Percentiles rank a stretch among this genome's conserved stretches.
Conservation (phyloP, 2,113 vertebrate genomes). For the Larimichthys polyactis region DNA sequence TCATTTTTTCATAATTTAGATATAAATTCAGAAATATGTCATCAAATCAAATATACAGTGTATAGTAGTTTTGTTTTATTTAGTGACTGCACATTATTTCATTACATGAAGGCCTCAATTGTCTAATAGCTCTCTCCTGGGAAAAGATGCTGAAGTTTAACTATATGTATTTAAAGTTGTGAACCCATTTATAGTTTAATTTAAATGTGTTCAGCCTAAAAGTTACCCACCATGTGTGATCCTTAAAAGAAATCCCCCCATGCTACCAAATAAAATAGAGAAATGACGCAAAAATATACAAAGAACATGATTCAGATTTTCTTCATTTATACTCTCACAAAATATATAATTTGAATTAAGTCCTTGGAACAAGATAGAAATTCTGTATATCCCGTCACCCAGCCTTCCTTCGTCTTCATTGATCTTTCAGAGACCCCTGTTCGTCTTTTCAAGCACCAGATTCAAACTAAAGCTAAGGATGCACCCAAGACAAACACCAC, state of each 20-base stretch:
- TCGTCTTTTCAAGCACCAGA: conserved; percentile 55
- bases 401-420: not conserved
- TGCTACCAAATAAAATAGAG: too few species aligned
- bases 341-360: too few species aligned
- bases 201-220: not conserved
- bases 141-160: too few species aligned
- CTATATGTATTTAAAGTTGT: not conserved
- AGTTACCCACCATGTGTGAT: not conserved
- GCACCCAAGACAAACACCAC: not conserved
- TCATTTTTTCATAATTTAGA: too few species aligned
- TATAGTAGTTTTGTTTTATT: not conserved
- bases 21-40: too few species aligned
- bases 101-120: not conserved
- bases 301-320: too few species aligned
- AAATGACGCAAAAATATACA: too few species aligned
- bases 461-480: conserved; percentile 13
- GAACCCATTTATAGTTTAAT: not conserved
- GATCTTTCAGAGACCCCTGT: conserved; percentile 54
- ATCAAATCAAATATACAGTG: too few species aligned
- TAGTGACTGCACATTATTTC: not conserved
- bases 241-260: too few species aligned
- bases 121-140: not conserved
- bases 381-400: too few species aligned
- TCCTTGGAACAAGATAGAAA: not conserved
- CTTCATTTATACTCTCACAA: too few species aligned